phyloP scores from a whole-genome alignment of 2,888 invertebrate species.

The Stramonita haemastoma region DNA sequence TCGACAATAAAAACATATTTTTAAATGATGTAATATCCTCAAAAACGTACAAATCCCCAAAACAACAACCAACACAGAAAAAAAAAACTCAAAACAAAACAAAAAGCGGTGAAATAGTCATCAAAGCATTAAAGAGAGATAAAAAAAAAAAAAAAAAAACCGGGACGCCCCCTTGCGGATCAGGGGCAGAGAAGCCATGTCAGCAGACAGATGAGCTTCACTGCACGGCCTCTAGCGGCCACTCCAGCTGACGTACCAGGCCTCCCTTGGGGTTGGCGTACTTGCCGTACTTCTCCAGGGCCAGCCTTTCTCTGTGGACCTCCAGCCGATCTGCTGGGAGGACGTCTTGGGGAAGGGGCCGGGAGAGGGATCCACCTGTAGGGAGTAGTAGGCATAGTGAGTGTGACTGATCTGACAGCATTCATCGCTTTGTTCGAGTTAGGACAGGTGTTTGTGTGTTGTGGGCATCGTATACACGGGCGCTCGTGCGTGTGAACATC shows the following conservation, averaged over 20 bases:
- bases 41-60: no score
- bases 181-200: no score
- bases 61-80: neutral
- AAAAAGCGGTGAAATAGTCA: neutral
- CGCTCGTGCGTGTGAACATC: no score
- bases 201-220: constrained; percentile 47
- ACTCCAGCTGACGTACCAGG: constrained; percentile 73
- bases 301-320: constrained; percentile 67
- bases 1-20: no score
- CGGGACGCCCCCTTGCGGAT: neutral
- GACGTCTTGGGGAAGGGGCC: constrained; percentile 74
- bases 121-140: neutral
- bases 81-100: neutral
- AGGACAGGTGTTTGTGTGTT: no score
- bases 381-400: no score
- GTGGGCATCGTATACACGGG: no score
- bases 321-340: constrained; percentile 73
- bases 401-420: no score
- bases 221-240: constrained; percentile 74
- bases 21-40: no score
- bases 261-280: constrained; percentile 75
- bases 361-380: constrained; percentile 72
- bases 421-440: no score
- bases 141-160: neutral
- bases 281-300: constrained; percentile 74